phyloP scores from a whole-genome alignment of 2,888 invertebrate genomes.

The Polydrusus tereticollis region DNA sequence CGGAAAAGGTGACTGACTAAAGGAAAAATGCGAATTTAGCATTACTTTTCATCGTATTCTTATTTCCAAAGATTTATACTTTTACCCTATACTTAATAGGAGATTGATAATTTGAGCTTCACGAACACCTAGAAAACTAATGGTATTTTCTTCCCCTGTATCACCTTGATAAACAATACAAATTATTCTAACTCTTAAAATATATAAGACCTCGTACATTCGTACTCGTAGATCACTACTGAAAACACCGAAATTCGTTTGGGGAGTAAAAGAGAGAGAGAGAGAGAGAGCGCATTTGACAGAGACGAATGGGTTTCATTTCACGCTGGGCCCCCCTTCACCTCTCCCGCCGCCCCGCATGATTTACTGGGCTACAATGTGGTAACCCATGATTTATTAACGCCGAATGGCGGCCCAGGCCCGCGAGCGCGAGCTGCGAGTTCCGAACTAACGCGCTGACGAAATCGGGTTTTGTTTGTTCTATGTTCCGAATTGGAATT shows the following conservation, averaged over 20 bases:
- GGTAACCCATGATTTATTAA: conserved; percentile 76
- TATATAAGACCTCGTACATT: conserved; percentile 2
- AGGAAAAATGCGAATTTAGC: no score
- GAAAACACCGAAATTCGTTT: conserved; percentile 43
- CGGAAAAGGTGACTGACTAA: no score
- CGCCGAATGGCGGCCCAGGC: conserved; percentile 49
- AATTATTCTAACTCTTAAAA: no score
- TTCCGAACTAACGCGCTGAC: conserved; percentile 43
- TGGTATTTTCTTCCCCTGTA: no score
- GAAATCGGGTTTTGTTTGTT: conserved; percentile 35
- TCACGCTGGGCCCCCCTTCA: conserved; percentile 70
- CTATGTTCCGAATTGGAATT: conserved; percentile 38
- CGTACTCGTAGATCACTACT: conserved; percentile 2
- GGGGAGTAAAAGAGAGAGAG: conserved; percentile 45
- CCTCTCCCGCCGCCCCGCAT: conserved; percentile 66
- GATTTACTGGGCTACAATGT: conserved; percentile 78
- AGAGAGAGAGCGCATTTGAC: conserved; percentile 61
- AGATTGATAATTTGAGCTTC: no score
- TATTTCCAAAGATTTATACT: no score
- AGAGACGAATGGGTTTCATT: conserved; percentile 70
- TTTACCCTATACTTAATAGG: no score
- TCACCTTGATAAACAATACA: no score
- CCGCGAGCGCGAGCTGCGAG: conserved; percentile 47
- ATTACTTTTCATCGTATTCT: no score
- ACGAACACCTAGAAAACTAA: no score